Evolutionary conservation across 2,888 invertebrate genomes (phyloP), one percentile per base, ranked within the genome.

Genomic region (Cremastinae sp.): DNA sequence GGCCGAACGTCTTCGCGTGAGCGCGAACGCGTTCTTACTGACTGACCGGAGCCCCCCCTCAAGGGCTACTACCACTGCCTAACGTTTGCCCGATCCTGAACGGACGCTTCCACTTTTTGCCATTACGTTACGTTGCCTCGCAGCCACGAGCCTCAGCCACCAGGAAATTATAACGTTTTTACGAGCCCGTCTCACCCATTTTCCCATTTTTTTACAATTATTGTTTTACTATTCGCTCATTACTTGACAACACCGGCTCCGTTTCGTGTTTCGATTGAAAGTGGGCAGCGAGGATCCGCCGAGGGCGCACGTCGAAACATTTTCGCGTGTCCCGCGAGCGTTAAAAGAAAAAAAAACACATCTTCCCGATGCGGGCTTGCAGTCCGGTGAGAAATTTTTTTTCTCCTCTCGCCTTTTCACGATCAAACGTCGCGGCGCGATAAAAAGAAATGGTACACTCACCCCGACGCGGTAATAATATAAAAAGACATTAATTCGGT

Each of bases 1-100:
- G 74, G 74, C 54, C 76, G 74, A 74, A 81, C 86, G 84, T 87
- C 86, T 86, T 88, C 82, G 82, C 88, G 84, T 84, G 84, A 86
- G 84, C 87, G 86, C 87, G 87, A 86, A 83, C 88, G 88, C 88
- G 86, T 87, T 83, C 86, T 86, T 85, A 88, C 88, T 88, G 87
- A 82, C 84, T 81, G 76, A 77, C 76, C 76, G 59, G 45, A 64
- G 64, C 58, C 47, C 41, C 69, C 69, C 54, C 41, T 36, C 56
- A 65, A 76, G 73, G 76, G 76, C 73, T 59, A 64, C 73, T 68
- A 58, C 74, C 47, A 68, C 61, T 53, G 51, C 65, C 54, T 59
- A 38, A 20, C 38, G 45, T 49, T 59, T 62, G 64, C 62, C 58
- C 64, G 65, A 49, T 69, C 80, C 66, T 80, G 79, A 82, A 82